phyloP scores from a whole-genome alignment of 2,797 vertebrate genomes.

The Brotula barbata region DNA sequence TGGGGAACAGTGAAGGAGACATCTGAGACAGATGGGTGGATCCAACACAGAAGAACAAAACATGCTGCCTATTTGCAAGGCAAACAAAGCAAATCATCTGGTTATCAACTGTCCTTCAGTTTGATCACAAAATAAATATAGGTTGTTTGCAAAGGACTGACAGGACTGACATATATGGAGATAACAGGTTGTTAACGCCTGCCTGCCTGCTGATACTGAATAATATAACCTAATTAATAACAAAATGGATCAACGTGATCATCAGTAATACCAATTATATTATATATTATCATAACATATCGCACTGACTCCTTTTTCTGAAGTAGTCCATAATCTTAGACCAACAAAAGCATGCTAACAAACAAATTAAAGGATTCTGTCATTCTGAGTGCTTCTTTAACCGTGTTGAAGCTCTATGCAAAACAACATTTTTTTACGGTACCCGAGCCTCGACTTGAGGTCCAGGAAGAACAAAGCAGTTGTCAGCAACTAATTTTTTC shows the following conservation, averaged over 20 bases:
- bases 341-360: not conserved
- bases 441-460: not conserved
- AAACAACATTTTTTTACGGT: not conserved
- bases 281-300: not conserved
- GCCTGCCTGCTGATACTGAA: constrained; percentile 24
- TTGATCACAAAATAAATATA: constrained; percentile 7
- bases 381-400: not conserved
- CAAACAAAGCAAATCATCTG: constrained; percentile 21
- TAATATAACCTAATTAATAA: constrained; percentile 40
- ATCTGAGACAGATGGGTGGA: constrained; percentile 26
- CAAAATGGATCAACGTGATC: constrained; percentile 30
- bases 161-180: constrained; percentile 1
- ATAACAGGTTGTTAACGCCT: constrained; percentile 22
- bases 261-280: constrained; percentile 5
- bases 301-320: not conserved
- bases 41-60: not conserved
- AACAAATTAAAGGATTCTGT: not conserved
- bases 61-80: constrained; percentile 18
- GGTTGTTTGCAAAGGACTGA: constrained; percentile 17
- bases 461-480: constrained; percentile 12
- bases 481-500: not conserved
- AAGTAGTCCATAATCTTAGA: not conserved
- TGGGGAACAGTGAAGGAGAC: constrained; percentile 25
- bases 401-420: not conserved
- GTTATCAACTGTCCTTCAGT: not conserved